These are phyloP conservation scores for Lamproptera curius DNA, from an alignment of 2,888 invertebrate species.

Conservation along the genomic window DNA sequence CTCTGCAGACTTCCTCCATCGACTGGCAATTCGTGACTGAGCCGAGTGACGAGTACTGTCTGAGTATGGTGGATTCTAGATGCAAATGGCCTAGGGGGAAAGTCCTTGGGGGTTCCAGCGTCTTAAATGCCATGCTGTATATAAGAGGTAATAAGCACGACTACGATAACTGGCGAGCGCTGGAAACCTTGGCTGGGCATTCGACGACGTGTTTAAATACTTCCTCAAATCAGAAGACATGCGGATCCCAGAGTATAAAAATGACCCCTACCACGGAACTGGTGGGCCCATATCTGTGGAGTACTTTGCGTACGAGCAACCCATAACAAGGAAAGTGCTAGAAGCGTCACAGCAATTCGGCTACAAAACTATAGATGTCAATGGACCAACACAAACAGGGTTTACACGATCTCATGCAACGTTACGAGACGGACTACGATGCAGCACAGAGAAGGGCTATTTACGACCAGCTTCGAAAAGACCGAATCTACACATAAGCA, in stretches of 20 bases:
- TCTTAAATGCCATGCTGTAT: slow-evolving; percentile 94
- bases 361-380: slow-evolving; percentile 84
- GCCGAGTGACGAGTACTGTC: slow-evolving; percentile 82
- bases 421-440: slow-evolving; percentile 85
- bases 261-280: slow-evolving; percentile 81
- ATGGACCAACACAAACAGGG: slow-evolving; percentile 88
- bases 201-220: slow-evolving; percentile 84
- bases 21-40: slow-evolving; percentile 92
- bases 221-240: slow-evolving; percentile 90
- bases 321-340: slow-evolving; percentile 83
- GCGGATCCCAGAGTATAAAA: slow-evolving; percentile 77
- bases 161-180: slow-evolving; percentile 89
- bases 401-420: slow-evolving; percentile 89
- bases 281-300: slow-evolving; percentile 88
- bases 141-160: slow-evolving; percentile 89
- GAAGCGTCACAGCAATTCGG: slow-evolving; percentile 84
- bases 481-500: slow-evolving; percentile 84
- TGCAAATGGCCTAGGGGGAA: slow-evolving; percentile 90
- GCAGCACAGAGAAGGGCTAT: slow-evolving; percentile 91
- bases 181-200: slow-evolving; percentile 90
- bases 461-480: slow-evolving; percentile 82
- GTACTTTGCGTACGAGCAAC: slow-evolving; percentile 83
- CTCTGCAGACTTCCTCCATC: slow-evolving; percentile 83
- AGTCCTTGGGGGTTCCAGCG: slow-evolving; percentile 88
- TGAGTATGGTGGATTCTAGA: slow-evolving; percentile 80